Evolutionary conservation across 2,113 vertebrate species (phyloP).

Genomic region (Strix uralensis): DNA sequence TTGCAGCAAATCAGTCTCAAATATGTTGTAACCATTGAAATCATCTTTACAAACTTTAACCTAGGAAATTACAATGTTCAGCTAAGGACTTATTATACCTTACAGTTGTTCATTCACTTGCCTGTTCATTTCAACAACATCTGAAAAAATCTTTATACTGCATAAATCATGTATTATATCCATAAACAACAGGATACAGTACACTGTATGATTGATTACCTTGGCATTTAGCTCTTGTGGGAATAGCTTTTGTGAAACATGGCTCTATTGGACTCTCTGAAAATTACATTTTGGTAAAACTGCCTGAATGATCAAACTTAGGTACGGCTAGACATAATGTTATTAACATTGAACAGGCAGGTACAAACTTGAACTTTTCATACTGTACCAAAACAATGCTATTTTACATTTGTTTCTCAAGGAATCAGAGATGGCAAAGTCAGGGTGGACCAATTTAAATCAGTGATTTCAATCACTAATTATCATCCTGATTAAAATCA

Average conservation of each 20-base stretch:
- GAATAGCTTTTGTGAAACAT: constrained; percentile 48
- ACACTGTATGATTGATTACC: constrained; percentile 43
- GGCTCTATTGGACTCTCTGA: neutral
- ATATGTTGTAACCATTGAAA: neutral
- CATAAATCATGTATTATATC: constrained; percentile 49
- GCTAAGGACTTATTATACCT: neutral
- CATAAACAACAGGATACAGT: constrained; percentile 28
- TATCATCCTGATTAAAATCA: neutral
- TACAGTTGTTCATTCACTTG: neutral
- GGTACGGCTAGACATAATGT: neutral
- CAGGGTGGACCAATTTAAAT: neutral
- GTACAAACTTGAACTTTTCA: neutral
- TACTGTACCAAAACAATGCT: neutral
- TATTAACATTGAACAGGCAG: neutral
- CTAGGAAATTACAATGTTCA: constrained; percentile 28
- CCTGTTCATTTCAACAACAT: constrained; percentile 36
- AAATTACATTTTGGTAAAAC: constrained; percentile 52
- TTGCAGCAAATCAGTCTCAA: neutral
- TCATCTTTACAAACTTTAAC: neutral
- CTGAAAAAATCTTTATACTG: constrained; percentile 49
- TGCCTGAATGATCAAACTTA: neutral
- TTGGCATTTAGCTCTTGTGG: constrained; percentile 33
- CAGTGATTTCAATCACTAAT: neutral
- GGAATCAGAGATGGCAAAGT: neutral
- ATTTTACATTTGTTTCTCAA: neutral